Conservation (phyloP, 2,888 invertebrate genomes). For the Polyommatus iphigenia region DNA sequence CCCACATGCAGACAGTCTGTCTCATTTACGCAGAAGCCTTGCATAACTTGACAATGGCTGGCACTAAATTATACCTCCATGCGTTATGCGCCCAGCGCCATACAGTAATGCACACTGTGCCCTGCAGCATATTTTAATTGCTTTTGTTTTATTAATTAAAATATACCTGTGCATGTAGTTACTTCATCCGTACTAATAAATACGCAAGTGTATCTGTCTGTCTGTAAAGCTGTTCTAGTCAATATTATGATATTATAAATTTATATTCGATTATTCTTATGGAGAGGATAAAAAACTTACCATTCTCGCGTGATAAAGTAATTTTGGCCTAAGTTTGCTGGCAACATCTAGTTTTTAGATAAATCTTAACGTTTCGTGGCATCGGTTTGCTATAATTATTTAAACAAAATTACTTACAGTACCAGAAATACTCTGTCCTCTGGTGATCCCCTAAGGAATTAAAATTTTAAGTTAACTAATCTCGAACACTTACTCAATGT, state of each 20-base stretch:
- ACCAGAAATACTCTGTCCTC: neutral
- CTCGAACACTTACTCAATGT: neutral
- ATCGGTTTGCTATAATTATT: neutral
- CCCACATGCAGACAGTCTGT: constrained; percentile 12
- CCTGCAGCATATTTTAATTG: constrained; percentile 1
- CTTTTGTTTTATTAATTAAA: neutral
- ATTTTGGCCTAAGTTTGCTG: no score
- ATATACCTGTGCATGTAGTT: neutral
- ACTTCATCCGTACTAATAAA: no score
- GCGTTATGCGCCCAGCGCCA: neutral
- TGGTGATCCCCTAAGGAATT: neutral
- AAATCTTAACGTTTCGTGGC: neutral
- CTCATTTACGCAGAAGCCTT: constrained; percentile 5
- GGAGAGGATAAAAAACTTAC: no score
- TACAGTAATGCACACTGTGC: neutral
- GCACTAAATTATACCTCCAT: neutral
- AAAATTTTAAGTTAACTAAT: neutral
- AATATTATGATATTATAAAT: no score
- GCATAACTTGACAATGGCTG: constrained; percentile 8
- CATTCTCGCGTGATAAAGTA: no score
- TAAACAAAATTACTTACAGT: neutral
- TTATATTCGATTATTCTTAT: no score
- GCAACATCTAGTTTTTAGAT: no score
- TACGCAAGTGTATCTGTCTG: no score
- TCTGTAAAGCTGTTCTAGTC: no score